These are phyloP conservation scores for Alentia gelatinosa DNA, from an alignment of 2,888 invertebrate genomes.

Conservation along the genomic window DNA sequence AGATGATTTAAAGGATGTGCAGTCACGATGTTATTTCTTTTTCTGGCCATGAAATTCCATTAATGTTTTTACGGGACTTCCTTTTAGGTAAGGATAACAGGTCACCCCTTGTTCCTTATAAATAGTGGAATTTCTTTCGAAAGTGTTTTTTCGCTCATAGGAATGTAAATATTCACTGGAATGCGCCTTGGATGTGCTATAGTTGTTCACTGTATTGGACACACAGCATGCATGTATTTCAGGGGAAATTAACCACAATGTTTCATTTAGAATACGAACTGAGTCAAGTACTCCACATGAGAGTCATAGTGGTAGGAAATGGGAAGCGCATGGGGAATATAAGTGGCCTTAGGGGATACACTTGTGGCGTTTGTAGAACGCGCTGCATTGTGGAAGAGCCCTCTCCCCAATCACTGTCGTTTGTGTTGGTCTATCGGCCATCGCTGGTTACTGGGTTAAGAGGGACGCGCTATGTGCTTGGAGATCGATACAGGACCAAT, in stretches of 20 bases:
- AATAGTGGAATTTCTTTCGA: too few species aligned
- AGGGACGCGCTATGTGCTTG: neutral
- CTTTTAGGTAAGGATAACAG: too few species aligned
- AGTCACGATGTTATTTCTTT: too few species aligned
- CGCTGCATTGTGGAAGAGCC: neutral
- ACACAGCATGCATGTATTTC: too few species aligned
- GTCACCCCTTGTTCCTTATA: too few species aligned
- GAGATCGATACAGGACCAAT: neutral
- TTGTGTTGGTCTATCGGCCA: neutral
- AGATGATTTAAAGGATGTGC: too few species aligned
- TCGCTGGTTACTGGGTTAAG: slow-evolving; percentile 5
- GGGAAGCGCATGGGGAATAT: neutral
- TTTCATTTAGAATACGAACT: neutral
- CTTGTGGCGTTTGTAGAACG: neutral
- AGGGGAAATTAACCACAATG: neutral
- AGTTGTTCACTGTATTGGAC: too few species aligned
- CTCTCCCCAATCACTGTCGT: neutral
- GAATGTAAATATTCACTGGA: too few species aligned
- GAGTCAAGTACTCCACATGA: neutral
- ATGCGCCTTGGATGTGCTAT: too few species aligned
- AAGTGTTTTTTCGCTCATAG: too few species aligned
- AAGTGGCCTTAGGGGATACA: neutral
- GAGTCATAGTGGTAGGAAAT: neutral
- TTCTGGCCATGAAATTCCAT: too few species aligned
- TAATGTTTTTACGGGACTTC: too few species aligned